Percentiles rank a stretch among this genome's conserved stretches.
These are phyloP conservation scores for Crotalus viridis DNA, from an alignment of 2,113 vertebrate genomes.

Conservation along the genomic window DNA sequence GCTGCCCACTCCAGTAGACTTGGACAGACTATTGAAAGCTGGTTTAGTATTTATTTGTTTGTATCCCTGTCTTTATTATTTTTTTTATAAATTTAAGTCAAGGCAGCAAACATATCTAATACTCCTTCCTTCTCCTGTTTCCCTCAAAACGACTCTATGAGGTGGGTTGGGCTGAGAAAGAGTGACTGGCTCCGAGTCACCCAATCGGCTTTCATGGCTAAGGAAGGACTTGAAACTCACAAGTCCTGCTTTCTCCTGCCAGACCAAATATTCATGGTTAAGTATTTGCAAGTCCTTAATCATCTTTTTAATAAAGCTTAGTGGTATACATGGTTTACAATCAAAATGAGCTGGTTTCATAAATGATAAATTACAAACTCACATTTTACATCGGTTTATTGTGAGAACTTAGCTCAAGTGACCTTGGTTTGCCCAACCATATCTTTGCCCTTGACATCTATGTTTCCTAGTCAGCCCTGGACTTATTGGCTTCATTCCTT, in stretches of 20 bases:
- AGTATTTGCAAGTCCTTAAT: neutral
- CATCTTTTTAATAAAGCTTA: neutral
- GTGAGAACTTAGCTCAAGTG: neutral
- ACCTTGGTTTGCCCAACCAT: neutral
- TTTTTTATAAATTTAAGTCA: neutral
- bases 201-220: neutral
- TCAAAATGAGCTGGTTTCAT: neutral
- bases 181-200: neutral
- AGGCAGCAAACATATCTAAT: neutral
- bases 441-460: neutral
- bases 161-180: neutral
- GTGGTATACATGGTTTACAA: neutral
- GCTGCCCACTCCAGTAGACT: neutral
- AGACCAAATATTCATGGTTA: neutral
- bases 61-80: neutral
- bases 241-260: neutral
- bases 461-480: neutral
- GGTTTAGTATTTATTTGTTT: neutral
- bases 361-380: neutral
- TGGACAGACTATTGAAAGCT: neutral
- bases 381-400: neutral
- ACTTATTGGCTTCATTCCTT: neutral
- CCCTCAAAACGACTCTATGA: neutral
- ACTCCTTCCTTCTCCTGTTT: neutral
- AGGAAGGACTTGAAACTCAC: neutral